Evolutionary conservation across 1,140 invertebrate species (phyloP).

Genomic region (Drosophila pandora): DNA sequence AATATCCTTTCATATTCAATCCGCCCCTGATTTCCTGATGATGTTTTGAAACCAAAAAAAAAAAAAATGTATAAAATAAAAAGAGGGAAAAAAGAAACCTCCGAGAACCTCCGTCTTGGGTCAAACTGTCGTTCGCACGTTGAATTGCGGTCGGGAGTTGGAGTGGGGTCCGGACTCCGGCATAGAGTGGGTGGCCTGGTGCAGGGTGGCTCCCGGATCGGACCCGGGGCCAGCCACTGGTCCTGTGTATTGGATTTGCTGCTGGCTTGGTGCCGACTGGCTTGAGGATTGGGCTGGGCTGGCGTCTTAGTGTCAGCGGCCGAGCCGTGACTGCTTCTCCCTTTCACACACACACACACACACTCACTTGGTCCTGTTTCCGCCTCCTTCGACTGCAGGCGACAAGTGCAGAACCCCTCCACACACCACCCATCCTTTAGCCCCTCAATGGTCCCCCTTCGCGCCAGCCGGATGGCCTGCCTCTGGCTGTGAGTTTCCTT

Average conservation of each 20-base stretch:
- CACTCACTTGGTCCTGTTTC: conserved; percentile 17
- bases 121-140: conserved; percentile 81
- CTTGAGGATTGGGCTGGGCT: conserved; percentile 41
- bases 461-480: conserved; percentile 34
- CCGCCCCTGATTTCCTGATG: conserved; percentile 42
- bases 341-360: conserved; percentile 11
- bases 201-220: conserved; percentile 6
- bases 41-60: conserved; percentile 61
- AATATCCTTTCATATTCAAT: background rate
- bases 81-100: conserved; percentile 32
- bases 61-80: conserved; percentile 1
- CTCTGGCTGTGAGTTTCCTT: conserved; percentile 29
- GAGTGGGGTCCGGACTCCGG: background rate
- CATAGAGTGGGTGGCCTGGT: background rate
- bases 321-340: conserved; percentile 56
- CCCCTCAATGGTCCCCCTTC: background rate
- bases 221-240: conserved; percentile 15
- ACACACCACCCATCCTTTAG: background rate
- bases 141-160: conserved; percentile 67
- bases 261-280: conserved; percentile 51
- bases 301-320: conserved; percentile 80
- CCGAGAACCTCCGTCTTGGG: conserved; percentile 44
- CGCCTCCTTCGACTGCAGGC: conserved; percentile 47
- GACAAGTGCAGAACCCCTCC: conserved; percentile 63
- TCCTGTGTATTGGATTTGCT: conserved; percentile 75